Evolutionary conservation across 2,888 invertebrate species (phyloP).

Genomic region (Drosophila birchii): DNA sequence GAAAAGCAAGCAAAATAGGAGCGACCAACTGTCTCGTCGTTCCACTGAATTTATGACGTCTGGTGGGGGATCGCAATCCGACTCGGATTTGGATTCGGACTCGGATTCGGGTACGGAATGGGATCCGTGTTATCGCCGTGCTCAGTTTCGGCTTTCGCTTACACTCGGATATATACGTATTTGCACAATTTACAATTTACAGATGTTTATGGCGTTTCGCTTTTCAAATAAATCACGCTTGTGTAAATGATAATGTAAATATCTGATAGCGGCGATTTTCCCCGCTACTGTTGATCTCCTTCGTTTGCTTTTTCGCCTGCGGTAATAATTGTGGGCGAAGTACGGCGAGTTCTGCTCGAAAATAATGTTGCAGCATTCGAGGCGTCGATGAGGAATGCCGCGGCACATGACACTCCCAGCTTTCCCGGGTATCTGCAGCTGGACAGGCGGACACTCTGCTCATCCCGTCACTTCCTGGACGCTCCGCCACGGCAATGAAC

Average conservation of each 20-base stretch:
- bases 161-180: conserved; percentile 47
- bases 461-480: conserved; percentile 40
- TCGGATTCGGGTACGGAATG: conserved; percentile 19
- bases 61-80: conserved; percentile 18
- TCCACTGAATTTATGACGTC: conserved; percentile 67
- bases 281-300: conserved; percentile 21
- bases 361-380: conserved; percentile 65
- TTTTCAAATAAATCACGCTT: conserved; percentile 72
- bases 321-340: conserved; percentile 81
- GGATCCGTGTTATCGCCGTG: conserved; percentile 45
- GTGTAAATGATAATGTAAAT: conserved; percentile 66
- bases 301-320: conserved; percentile 65
- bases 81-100: conserved; percentile 14
- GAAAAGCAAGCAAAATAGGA: conserved; percentile 48
- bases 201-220: conserved; percentile 67
- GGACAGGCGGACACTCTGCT: conserved; percentile 50
- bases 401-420: conserved; percentile 68
- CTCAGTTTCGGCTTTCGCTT: conserved; percentile 44
- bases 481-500: conserved; percentile 50
- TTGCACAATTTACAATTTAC: conserved; percentile 80
- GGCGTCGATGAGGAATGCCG: conserved; percentile 62
- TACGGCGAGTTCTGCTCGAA: conserved; percentile 81
- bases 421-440: conserved; percentile 27
- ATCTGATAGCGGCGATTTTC: conserved; percentile 40
- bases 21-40: conserved; percentile 56